A percentile compares a stretch with the other conserved stretches of the same genome.
Conservation (phyloP, 2,888 invertebrate species). For the Notocelia uddmanniana region DNA sequence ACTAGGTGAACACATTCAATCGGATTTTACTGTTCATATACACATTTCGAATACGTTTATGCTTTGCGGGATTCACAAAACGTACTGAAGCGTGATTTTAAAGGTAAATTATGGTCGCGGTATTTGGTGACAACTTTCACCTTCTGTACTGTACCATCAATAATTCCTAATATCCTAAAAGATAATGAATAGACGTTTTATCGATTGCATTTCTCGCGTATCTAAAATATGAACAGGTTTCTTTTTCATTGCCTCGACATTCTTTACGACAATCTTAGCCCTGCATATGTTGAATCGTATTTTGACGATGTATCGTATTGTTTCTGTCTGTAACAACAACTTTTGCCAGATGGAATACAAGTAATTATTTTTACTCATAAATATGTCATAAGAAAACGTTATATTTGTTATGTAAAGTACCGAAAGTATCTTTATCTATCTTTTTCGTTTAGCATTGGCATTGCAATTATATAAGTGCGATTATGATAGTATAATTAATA, state of each 20-base stretch:
- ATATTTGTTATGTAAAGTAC: not conserved
- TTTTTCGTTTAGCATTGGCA: conserved; percentile 14
- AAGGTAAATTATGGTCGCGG: conserved; percentile 31
- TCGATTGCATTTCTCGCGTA: not conserved
- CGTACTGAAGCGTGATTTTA: conserved; percentile 20
- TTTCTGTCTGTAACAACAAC: conserved; percentile 19
- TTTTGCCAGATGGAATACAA: conserved; percentile 30
- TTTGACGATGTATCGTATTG: conserved; percentile 26
- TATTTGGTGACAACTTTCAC: conserved; percentile 44
- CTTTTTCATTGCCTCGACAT: not conserved
- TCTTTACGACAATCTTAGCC: not conserved
- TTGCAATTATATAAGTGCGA: conserved; percentile 35
- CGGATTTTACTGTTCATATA: not conserved
- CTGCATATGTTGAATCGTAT: conserved; percentile 3
- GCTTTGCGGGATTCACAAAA: conserved; percentile 6
- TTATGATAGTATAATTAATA: conserved; percentile 26
- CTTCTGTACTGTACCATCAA: conserved; percentile 37
- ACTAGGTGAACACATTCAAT: conserved; percentile 5
- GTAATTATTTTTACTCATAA: not conserved
- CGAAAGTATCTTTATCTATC: not conserved
- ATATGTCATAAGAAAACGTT: not conserved
- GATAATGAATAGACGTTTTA: conserved; percentile 2
- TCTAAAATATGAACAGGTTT: not conserved
- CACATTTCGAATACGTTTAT: conserved; percentile 1
- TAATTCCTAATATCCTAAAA: conserved; percentile 35